A percentile compares a stretch with the other conserved stretches of the same genome.
phyloP scores from a whole-genome alignment of 2,888 invertebrate species.

The Stenotaenia linearis region DNA sequence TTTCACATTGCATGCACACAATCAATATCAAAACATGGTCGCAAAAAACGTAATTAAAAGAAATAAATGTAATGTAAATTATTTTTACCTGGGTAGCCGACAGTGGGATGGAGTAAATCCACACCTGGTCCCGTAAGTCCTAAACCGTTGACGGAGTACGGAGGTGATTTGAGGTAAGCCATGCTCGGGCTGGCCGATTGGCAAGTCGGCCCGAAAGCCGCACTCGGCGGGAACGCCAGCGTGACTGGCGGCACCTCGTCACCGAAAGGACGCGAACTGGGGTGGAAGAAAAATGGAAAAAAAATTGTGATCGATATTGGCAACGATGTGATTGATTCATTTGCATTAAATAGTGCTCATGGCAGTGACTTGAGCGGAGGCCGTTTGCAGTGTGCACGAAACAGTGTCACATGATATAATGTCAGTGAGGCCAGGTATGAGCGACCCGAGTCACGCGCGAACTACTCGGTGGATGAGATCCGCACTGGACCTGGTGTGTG shows the following conservation, averaged over 20 bases:
- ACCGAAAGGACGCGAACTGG: conserved; percentile 28
- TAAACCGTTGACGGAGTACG: conserved; percentile 35
- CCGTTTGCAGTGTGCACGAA: neutral
- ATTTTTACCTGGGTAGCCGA: conserved; percentile 55
- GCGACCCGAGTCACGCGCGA: conserved; percentile 5
- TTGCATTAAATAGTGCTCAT: neutral
- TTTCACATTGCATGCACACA: neutral
- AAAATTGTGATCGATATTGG: neutral
- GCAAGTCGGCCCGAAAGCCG: conserved; percentile 27
- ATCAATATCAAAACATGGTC: neutral
- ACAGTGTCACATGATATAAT: neutral
- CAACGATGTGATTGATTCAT: neutral
- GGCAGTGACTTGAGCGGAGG: neutral
- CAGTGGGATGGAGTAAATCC: conserved; percentile 60
- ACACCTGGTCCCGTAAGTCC: conserved; percentile 51
- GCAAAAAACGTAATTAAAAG: neutral
- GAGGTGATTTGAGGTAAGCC: conserved; percentile 35
- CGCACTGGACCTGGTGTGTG: conserved; percentile 4
- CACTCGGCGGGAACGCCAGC: conserved; percentile 32
- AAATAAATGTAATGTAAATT: neutral
- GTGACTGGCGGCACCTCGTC: conserved; percentile 28
- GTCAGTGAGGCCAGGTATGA: neutral
- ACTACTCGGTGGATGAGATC: neutral
- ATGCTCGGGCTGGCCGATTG: conserved; percentile 32
- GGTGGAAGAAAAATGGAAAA: neutral